Percentiles rank a stretch among this genome's conserved stretches.
phyloP scores from a whole-genome alignment of 2,888 invertebrate species.

The Apamea sordens region DNA sequence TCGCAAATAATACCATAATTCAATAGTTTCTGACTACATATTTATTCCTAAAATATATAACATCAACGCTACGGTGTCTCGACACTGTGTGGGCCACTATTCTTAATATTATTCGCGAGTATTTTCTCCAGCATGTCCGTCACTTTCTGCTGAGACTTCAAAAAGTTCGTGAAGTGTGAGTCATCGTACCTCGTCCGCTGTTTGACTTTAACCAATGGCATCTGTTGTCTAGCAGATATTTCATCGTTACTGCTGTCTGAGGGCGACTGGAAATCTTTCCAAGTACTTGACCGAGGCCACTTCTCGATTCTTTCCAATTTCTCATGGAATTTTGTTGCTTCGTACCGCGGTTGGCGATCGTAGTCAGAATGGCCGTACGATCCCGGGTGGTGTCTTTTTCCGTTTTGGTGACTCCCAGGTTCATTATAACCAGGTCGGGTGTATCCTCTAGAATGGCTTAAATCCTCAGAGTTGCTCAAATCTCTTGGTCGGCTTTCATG shows the following conservation, averaged over 20 bases:
- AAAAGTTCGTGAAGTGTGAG: constrained; percentile 80
- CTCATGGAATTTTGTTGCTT: constrained; percentile 75
- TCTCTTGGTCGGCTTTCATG: constrained; percentile 21
- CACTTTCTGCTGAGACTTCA: constrained; percentile 85
- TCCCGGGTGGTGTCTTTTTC: background rate
- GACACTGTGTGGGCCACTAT: constrained; percentile 69
- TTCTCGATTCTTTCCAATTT: constrained; percentile 62
- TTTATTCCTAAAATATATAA: constrained; percentile 34
- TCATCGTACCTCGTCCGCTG: constrained; percentile 74
- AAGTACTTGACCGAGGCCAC: constrained; percentile 57
- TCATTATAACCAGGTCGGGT: constrained; percentile 16
- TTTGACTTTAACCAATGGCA: constrained; percentile 73
- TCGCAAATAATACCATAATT: background rate
- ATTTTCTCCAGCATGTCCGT: constrained; percentile 83
- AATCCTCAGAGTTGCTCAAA: constrained; percentile 14
- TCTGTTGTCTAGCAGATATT: constrained; percentile 76
- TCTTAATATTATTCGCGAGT: constrained; percentile 76
- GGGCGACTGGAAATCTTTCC: constrained; percentile 64
- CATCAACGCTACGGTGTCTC: constrained; percentile 67
- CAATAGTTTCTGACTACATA: background rate
- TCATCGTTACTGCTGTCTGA: constrained; percentile 64
- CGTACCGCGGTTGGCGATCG: constrained; percentile 47
- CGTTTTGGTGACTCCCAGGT: constrained; percentile 3
- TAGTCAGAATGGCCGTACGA: constrained; percentile 34
- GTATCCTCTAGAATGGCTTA: constrained; percentile 12